A percentile compares a stretch with the other conserved stretches of the same genome.
phyloP scores from a whole-genome alignment of 2,888 invertebrate species.

The Dryococelus australis region DNA sequence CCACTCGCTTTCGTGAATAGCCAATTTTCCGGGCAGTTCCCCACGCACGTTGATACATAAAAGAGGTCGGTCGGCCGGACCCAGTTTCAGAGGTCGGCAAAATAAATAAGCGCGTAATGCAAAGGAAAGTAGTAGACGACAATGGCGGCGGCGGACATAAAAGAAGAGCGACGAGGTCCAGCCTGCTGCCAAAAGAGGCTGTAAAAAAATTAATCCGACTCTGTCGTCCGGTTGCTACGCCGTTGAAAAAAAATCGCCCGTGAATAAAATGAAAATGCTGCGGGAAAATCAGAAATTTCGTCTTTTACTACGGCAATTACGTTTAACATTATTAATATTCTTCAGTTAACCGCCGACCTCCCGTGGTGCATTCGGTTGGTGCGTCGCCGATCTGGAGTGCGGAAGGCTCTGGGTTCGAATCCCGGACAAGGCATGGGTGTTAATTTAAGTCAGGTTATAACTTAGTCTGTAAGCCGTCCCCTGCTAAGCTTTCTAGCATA shows the following conservation, averaged over 20 bases:
- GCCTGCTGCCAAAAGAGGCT: neutral
- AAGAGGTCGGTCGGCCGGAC: slow-evolving; percentile 16
- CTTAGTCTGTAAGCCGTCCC: too few relatives aligned
- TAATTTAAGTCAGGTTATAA: too few relatives aligned
- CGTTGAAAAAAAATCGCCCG: neutral
- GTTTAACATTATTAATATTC: too few relatives aligned
- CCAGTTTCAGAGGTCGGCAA: neutral
- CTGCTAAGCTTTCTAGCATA: too few relatives aligned
- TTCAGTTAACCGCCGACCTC: too few relatives aligned
- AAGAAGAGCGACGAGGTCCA: neutral
- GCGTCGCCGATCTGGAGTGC: too few relatives aligned
- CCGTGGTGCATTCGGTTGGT: too few relatives aligned
- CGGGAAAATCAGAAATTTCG: too few relatives aligned
- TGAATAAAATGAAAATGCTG: neutral
- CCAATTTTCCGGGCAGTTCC: neutral
- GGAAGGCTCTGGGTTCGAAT: too few relatives aligned
- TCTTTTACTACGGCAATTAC: too few relatives aligned
- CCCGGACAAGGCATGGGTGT: too few relatives aligned
- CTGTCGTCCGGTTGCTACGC: neutral
- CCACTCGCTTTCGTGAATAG: neutral
- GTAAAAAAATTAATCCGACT: neutral
- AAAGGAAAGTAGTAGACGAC: neutral
- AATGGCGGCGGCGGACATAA: neutral
- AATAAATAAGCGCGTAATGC: slow-evolving; percentile 10
- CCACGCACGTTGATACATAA: neutral